Percentiles rank a stretch among this genome's conserved stretches.
Conservation (phyloP, 2,888 invertebrate genomes). For the Candidula unifasciata region DNA sequence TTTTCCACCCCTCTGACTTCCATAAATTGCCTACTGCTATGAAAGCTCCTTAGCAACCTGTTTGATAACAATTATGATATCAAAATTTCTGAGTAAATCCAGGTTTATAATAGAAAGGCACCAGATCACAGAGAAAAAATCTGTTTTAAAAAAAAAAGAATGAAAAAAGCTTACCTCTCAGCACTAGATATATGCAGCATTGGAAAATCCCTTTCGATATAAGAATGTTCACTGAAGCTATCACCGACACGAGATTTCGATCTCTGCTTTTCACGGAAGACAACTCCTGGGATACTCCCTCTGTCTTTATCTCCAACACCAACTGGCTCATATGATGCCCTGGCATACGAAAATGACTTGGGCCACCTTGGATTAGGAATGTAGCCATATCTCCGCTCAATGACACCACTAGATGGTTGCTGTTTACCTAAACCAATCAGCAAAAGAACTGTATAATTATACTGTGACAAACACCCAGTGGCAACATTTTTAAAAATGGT, state of each 20-base stretch:
- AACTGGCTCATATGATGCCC: constrained; percentile 32
- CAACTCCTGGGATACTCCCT: constrained; percentile 40
- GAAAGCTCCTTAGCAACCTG: no score
- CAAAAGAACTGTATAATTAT: no score
- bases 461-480: no score
- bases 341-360: constrained; percentile 13
- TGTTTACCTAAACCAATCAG: constrained; percentile 18
- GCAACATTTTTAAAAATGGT: no score
- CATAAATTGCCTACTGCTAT: no score
- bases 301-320: constrained; percentile 36
- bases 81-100: no score
- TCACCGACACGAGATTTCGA: not conserved
- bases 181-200: constrained; percentile 3
- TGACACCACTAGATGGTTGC: constrained; percentile 41
- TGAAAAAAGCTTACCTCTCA: constrained; percentile 7
- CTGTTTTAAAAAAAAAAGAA: not conserved
- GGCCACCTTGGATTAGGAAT: constrained; percentile 50
- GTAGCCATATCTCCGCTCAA: constrained; percentile 49
- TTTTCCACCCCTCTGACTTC: no score
- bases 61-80: no score
- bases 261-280: constrained; percentile 28
- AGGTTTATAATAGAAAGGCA: no score
- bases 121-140: no score
- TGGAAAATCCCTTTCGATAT: constrained; percentile 45
- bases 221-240: constrained; percentile 10